phyloP scores from a whole-genome alignment of 2,113 vertebrate genomes.

The Macquaria ambigua region DNA sequence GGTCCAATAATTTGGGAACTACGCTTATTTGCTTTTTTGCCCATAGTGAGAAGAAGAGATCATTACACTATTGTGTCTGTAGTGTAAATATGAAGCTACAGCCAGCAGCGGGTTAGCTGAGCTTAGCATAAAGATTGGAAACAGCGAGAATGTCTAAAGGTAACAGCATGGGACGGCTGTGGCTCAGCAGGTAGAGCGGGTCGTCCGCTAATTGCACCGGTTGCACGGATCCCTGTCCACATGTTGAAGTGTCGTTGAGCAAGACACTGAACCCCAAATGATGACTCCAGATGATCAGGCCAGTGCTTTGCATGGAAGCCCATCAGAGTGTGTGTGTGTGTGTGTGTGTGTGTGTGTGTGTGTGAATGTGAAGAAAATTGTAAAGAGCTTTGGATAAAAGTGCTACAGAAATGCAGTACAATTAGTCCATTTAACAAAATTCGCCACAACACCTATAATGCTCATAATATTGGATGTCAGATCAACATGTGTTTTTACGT shows the following conservation, averaged over 20 bases:
- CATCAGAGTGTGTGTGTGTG: neutral
- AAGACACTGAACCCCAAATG: neutral
- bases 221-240: neutral
- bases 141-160: neutral
- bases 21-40: neutral
- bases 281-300: neutral
- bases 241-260: neutral
- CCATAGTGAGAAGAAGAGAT: neutral
- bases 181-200: neutral
- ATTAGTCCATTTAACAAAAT: too few relatives aligned
- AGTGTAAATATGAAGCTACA: neutral
- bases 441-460: neutral
- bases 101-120: neutral
- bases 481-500: too few relatives aligned
- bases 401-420: too few relatives aligned
- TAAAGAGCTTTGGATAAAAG: too few relatives aligned
- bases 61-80: neutral
- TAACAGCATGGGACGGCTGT: neutral
- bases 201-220: neutral
- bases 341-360: too few relatives aligned
- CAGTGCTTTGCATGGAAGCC: neutral
- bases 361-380: too few relatives aligned
- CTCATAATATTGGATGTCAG: neutral
- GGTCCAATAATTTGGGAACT: neutral
- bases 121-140: neutral